A percentile compares a stretch with the other conserved stretches of the same genome.
These are phyloP conservation scores for Drosophila nr. perissopoda DNA, from an alignment of 2,888 invertebrate species.

Conservation along the genomic window DNA sequence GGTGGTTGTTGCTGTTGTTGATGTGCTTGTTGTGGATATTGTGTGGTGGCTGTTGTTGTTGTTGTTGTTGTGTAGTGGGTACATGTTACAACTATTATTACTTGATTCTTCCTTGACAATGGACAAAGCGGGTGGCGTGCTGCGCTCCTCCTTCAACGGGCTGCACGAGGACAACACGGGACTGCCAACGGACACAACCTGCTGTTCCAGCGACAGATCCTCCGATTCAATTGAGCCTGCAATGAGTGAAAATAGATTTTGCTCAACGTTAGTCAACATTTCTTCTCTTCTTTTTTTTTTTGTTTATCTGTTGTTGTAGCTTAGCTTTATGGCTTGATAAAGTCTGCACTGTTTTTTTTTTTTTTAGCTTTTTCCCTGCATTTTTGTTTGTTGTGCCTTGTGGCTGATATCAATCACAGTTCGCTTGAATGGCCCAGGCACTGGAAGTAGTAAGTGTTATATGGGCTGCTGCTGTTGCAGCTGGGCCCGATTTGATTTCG, in stretches of 20 bases:
- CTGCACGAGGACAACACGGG: conserved; percentile 86
- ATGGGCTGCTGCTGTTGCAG: conserved; percentile 71
- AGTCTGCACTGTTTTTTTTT: neutral
- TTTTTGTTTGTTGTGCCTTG: conserved; percentile 6
- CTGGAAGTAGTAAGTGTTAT: conserved; percentile 57
- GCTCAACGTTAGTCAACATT: conserved; percentile 11
- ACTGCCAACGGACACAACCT: conserved; percentile 84
- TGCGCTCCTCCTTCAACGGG: conserved; percentile 88
- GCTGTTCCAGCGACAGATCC: conserved; percentile 90
- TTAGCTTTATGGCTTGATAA: conserved; percentile 25
- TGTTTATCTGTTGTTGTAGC: conserved; percentile 14
- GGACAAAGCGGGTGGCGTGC: conserved; percentile 88
- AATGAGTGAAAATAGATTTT: conserved; percentile 60
- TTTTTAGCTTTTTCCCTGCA: neutral
- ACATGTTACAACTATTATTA: conserved; percentile 88
- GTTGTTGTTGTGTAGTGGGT: conserved; percentile 83
- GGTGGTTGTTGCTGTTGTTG: conserved; percentile 60
- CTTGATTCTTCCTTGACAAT: conserved; percentile 91
- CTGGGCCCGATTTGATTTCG: conserved; percentile 79
- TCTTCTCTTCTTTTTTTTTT: neutral
- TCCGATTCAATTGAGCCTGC: conserved; percentile 92
- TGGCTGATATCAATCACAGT: conserved; percentile 74
- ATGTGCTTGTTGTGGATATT: conserved; percentile 50
- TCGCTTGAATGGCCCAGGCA: conserved; percentile 67
- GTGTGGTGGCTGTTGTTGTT: conserved; percentile 72